A percentile compares a stretch with the other conserved stretches of the same genome.
These are phyloP conservation scores for Eurois occulta DNA, from an alignment of 2,888 invertebrate species.

Conservation along the genomic window DNA sequence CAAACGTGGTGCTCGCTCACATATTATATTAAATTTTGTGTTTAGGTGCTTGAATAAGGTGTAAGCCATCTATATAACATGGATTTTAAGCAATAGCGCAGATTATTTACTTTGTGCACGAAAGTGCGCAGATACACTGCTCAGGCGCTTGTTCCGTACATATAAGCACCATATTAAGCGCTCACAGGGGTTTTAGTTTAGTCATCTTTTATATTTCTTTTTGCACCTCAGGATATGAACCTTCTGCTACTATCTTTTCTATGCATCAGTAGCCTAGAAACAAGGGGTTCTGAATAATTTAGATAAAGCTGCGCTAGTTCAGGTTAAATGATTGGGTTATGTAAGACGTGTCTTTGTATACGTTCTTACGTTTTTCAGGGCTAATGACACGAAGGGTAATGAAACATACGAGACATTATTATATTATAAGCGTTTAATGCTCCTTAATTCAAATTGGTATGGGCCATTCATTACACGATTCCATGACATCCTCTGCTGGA, in stretches of 20 bases:
- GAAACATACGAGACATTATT: no score
- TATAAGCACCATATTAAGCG: neutral
- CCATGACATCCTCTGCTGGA: neutral
- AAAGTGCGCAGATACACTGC: neutral
- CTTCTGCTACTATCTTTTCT: constrained; percentile 3
- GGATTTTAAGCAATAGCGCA: neutral
- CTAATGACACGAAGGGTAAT: neutral
- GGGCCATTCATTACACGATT: neutral
- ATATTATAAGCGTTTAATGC: neutral
- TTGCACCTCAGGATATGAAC: neutral
- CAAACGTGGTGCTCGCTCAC: neutral
- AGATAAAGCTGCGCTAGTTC: constrained; percentile 59
- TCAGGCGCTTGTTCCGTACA: neutral
- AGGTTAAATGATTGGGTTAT: constrained; percentile 54
- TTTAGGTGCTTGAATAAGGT: neutral
- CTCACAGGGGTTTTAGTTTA: neutral
- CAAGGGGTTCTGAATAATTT: constrained; percentile 63
- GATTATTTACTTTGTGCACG: neutral
- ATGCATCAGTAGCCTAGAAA: constrained; percentile 39
- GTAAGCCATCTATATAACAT: neutral
- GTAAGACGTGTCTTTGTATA: constrained; percentile 14
- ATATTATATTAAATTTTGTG: neutral
- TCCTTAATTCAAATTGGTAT: neutral
- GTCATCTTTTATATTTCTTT: neutral
- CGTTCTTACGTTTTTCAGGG: constrained; percentile 11